Evolutionary conservation across 2,888 invertebrate genomes (phyloP).

Genomic region (Galerucella nymphaeae): DNA sequence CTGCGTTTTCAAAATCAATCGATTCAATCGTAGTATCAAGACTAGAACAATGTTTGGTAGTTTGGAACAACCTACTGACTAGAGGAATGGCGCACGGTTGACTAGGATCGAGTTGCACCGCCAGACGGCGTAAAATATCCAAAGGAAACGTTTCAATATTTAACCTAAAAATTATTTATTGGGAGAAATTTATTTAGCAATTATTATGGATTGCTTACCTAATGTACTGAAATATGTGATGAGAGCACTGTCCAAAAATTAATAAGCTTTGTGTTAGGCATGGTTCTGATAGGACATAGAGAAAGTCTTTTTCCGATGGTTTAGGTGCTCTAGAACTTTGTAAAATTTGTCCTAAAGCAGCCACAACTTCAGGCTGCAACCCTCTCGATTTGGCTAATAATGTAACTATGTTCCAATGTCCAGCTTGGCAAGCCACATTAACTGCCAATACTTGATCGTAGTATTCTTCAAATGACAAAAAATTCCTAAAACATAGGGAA

Average conservation of each 20-base stretch:
- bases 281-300: conserved; percentile 61
- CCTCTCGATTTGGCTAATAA: conserved; percentile 67
- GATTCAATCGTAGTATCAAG: conserved; percentile 68
- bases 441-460: conserved; percentile 75
- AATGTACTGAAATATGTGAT: conserved; percentile 59
- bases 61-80: conserved; percentile 61
- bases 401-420: conserved; percentile 70
- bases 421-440: conserved; percentile 72
- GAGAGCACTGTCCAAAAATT: conserved; percentile 57
- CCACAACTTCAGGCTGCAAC: conserved; percentile 69
- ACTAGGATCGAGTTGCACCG: conserved; percentile 72
- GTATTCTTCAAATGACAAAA: conserved; percentile 71
- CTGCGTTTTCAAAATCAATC: conserved; percentile 62
- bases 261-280: conserved; percentile 61
- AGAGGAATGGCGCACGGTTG: conserved; percentile 67
- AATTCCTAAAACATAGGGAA: conserved; percentile 66
- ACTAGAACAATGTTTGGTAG: conserved; percentile 61
- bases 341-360: conserved; percentile 68
- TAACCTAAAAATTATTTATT: conserved; percentile 40
- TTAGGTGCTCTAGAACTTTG: conserved; percentile 58
- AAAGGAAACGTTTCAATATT: conserved; percentile 57
- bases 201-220: conserved; percentile 31
- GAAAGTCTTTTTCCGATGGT: conserved; percentile 57
- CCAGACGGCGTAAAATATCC: conserved; percentile 65
- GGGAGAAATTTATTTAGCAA: neutral